Conservation (phyloP, 2,797 vertebrate genomes). For the Xenops minutus region DNA sequence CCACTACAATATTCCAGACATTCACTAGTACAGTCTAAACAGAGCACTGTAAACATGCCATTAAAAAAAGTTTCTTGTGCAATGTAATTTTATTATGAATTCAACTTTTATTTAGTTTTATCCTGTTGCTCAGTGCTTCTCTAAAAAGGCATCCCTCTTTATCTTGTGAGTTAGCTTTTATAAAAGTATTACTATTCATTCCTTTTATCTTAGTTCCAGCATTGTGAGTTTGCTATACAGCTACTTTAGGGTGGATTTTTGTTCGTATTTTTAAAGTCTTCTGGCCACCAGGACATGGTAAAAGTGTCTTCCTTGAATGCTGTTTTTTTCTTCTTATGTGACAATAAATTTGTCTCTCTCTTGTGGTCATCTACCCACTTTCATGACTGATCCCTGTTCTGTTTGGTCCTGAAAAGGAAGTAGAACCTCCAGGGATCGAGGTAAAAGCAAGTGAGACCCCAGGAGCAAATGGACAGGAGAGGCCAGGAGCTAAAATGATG, state of each 20-base stretch:
- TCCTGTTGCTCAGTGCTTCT: not conserved
- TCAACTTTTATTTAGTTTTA: not conserved
- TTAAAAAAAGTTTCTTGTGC: not conserved
- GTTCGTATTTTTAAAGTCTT: not conserved
- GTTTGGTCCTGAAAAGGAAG: not conserved
- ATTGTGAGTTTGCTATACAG: not conserved
- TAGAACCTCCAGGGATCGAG: not conserved
- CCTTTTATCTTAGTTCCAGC: not conserved
- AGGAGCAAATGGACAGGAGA: not conserved
- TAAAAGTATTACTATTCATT: not conserved
- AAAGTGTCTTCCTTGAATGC: not conserved
- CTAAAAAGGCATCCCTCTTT: not conserved
- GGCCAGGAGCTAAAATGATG: not conserved
- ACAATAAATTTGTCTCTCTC: not conserved
- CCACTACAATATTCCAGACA: not conserved
- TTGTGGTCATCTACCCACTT: not conserved
- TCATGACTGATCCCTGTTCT: not conserved
- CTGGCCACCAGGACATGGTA: not conserved
- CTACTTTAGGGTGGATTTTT: not conserved
- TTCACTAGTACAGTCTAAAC: not conserved
- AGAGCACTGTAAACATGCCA: not conserved
- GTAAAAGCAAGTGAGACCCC: not conserved
- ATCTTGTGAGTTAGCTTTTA: not conserved
- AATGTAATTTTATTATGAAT: not conserved
- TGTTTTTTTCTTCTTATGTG: not conserved